Evolutionary conservation across 2,113 vertebrate genomes (phyloP), one percentile per base, ranked within the genome.

Genomic region (Rhadina sibilatrix): DNA sequence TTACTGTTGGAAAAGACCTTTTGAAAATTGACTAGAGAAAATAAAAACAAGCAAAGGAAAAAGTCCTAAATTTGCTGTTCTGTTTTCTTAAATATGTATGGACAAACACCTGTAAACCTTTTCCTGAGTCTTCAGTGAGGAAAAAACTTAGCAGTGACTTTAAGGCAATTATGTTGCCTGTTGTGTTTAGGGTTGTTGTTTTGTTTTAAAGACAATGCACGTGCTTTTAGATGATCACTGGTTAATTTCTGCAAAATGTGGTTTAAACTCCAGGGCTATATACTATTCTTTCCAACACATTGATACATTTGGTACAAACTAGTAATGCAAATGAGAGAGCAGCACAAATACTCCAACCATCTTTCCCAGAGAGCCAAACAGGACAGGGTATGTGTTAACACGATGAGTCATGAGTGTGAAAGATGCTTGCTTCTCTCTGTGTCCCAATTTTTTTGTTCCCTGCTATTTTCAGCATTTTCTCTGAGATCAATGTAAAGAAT

Each of bases 391-490:
- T 18, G 25, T 14, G 3, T 68, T 81, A 64, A 10, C 71, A 22
- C 13, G 7, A 3, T 91, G 80, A 94, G 18, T 90, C 85, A 93
- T 11, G 64, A 37, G 17, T 68, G 68, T 66, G 75, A 93, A 88
- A 81, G 76, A 78, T 0, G 0, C 46, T 83, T 85, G 50, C 63
- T 83, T 88, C 86, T 91, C 1, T 10, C 88, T 33, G 18, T 66
- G 49, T 80, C 79, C 88, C 42, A 46, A 6, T 84, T 90, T 87
- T 93, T 91, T 33, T 87, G 15, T 77, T 70, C 71, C 52, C 60
- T 86, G 59, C 79, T 86, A 40, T 90, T 92, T 83, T 70, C 78
- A 54, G 87, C 93, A 35, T 76, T 86, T 93, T 94, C 77, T 49
- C 37, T 40, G 59, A 69, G 68, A 80, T 89, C 57, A 91, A 4